These are phyloP conservation scores for Scomber japonicus DNA, from an alignment of 2,113 vertebrate genomes.

Conservation along the genomic window DNA sequence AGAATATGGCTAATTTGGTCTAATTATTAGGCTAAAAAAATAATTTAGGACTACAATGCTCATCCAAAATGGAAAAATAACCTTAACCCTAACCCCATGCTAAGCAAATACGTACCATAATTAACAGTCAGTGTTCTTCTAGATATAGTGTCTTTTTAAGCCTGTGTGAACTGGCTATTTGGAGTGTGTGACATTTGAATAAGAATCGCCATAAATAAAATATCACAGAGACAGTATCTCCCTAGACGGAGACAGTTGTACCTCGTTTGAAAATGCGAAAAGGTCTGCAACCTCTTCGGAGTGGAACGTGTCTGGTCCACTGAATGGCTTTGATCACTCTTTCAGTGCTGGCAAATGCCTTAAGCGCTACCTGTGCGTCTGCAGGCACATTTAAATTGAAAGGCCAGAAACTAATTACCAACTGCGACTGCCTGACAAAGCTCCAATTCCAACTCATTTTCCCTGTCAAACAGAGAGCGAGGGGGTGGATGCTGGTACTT, in stretches of 20 bases:
- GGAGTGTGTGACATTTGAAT: conserved; percentile 20
- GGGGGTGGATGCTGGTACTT: conserved; percentile 35
- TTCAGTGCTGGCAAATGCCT: conserved; percentile 59
- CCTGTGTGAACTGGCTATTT: background rate
- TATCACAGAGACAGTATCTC: background rate
- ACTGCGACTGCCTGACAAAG: conserved; percentile 64
- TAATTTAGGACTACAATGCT: too few relatives aligned
- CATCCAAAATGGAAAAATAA: too few relatives aligned
- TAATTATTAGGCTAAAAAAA: too few relatives aligned
- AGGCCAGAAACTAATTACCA: conserved; percentile 73
- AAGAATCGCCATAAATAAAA: conserved; percentile 18
- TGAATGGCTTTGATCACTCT: conserved; percentile 56
- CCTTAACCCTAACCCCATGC: too few relatives aligned
- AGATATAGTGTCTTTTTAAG: background rate
- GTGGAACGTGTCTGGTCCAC: conserved; percentile 17
- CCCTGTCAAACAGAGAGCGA: conserved; percentile 54
- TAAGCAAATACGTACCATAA: too few relatives aligned
- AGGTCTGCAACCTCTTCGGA: conserved; percentile 27
- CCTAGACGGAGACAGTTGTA: conserved; percentile 6
- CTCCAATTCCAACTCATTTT: conserved; percentile 66
- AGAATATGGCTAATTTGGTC: too few relatives aligned
- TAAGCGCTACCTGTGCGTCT: conserved; percentile 56
- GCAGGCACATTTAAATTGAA: conserved; percentile 65
- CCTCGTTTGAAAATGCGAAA: conserved; percentile 36
- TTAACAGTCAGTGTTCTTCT: too few relatives aligned